Conservation (phyloP, 2,888 invertebrate species). For the Drosophila subquinaria region DNA sequence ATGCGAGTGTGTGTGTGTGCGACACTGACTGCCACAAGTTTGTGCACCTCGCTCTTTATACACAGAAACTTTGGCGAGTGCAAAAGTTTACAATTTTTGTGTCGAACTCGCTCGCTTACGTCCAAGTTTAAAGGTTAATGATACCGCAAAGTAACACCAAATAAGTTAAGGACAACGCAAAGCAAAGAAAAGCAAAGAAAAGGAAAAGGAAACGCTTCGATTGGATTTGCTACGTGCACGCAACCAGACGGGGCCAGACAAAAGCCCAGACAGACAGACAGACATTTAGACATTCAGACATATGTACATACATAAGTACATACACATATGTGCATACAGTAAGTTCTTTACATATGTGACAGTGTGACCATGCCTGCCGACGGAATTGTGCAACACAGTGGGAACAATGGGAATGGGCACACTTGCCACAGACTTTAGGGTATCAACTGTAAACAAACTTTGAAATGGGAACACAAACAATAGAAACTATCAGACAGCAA, state of each 20-base stretch:
- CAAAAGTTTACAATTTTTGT: constrained; percentile 74
- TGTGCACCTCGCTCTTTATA: constrained; percentile 33
- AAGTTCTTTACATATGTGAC: constrained; percentile 24
- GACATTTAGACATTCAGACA: background rate
- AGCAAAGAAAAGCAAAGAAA: constrained; percentile 9
- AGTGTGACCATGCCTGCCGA: constrained; percentile 29
- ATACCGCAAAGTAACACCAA: constrained; percentile 77
- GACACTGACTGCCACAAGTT: constrained; percentile 68
- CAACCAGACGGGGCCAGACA: constrained; percentile 5
- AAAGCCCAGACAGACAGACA: background rate
- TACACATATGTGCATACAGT: background rate
- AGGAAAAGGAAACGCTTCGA: constrained; percentile 57
- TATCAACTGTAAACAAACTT: background rate
- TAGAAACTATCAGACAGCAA: background rate
- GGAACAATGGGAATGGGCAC: constrained; percentile 7
- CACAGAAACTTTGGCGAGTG: constrained; percentile 62
- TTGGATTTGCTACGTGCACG: constrained; percentile 69
- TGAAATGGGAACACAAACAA: background rate
- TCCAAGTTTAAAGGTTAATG: constrained; percentile 79
- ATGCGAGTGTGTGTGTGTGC: constrained; percentile 42
- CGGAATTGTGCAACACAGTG: constrained; percentile 4
- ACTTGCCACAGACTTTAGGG: background rate
- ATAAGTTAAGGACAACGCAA: constrained; percentile 66
- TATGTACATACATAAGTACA: too few species aligned
- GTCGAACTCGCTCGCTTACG: constrained; percentile 47